Evolutionary conservation across 2,113 vertebrate genomes (phyloP), one percentile per base, ranked within the genome.

Genomic region (Corythoichthys haematopterus): DNA sequence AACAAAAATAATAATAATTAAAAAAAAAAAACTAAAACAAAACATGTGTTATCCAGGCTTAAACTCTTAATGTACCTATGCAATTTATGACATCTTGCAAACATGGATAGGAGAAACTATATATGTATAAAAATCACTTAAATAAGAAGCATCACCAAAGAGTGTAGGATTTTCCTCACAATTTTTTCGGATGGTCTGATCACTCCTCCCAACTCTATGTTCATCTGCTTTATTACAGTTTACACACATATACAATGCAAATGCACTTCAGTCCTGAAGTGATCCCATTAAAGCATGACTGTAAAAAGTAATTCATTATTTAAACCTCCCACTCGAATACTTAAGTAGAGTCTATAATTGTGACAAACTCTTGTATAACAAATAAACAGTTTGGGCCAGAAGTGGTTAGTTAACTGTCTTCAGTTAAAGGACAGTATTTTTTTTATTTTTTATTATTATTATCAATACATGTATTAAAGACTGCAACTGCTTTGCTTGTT

Each of bases 351-450:
- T 12, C 10, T 33, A 45, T 61, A 45, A 61, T 45, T 61, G 35
- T 61, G 59, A 61, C 37, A 62, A 46, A 43, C 40, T 46, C 20
- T 46, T 28, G 20, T 62, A 43, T 62, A 62, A 62, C 60, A 46
- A 40, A 62, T 40, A 62, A 62, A 16, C 15, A 46, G 40, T 43
- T 46, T 13, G n/a, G 16, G 11, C 40, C 40, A 1, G 40, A 62
- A 62, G 40, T 46, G 11, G 60, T 46, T 2, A 5, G 43, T 45
- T 46, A 33, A 46, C n/a, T 43, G 40, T 43, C 9, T 28, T 28
- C 20, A 28, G 20, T 28, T 28, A 28, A 28, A 28, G 20, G 20
- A 28, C 20, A 28, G 20, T 28, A 28, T 28, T 28, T 28, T 28
- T 28, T 28, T 28, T 28, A 28, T 28, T 28, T 28, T 28, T 28